Evolutionary conservation across 2,888 invertebrate species (phyloP).

Genomic region (Sphaerophoria rueppellii): DNA sequence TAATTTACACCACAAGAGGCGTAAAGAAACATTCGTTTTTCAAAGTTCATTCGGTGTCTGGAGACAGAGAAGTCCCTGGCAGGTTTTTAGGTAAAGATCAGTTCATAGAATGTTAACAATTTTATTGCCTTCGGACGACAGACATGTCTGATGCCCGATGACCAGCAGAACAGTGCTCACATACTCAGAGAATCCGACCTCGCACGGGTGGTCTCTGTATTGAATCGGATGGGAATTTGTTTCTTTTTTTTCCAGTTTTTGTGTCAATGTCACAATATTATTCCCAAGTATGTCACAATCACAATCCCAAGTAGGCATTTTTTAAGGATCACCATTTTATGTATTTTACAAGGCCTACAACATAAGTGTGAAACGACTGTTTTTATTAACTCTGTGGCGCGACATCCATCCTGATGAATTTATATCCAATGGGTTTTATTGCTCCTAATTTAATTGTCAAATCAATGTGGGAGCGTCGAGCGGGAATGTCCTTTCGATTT

Average conservation of each 20-base stretch:
- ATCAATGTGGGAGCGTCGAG: constrained; percentile 57
- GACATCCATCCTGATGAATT: constrained; percentile 56
- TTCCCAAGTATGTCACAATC: constrained; percentile 59
- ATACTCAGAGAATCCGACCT: constrained; percentile 29
- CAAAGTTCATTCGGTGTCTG: constrained; percentile 12
- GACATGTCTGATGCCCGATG: constrained; percentile 51
- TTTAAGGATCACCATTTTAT: constrained; percentile 48
- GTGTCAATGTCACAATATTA: constrained; percentile 62
- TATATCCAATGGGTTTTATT: constrained; percentile 68
- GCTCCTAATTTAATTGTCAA: constrained; percentile 72
- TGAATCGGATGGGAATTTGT: constrained; percentile 20
- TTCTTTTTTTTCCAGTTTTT: constrained; percentile 28
- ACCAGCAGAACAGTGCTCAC: constrained; percentile 34
- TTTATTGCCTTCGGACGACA: constrained; percentile 65
- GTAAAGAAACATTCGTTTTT: constrained; percentile 58
- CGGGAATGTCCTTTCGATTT: constrained; percentile 54
- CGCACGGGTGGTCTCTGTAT: constrained; percentile 59
- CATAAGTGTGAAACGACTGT: neutral
- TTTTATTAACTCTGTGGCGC: constrained; percentile 2
- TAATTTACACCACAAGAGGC: constrained; percentile 71
- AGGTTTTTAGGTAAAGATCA: constrained; percentile 24
- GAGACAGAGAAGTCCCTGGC: neutral
- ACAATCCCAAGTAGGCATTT: constrained; percentile 5
- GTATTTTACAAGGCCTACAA: constrained; percentile 53
- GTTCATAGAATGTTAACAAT: constrained; percentile 69